Evolutionary conservation across 2,113 vertebrate species (phyloP), one percentile per base, ranked within the genome.

Genomic region (Nyctibius bracteatus): DNA sequence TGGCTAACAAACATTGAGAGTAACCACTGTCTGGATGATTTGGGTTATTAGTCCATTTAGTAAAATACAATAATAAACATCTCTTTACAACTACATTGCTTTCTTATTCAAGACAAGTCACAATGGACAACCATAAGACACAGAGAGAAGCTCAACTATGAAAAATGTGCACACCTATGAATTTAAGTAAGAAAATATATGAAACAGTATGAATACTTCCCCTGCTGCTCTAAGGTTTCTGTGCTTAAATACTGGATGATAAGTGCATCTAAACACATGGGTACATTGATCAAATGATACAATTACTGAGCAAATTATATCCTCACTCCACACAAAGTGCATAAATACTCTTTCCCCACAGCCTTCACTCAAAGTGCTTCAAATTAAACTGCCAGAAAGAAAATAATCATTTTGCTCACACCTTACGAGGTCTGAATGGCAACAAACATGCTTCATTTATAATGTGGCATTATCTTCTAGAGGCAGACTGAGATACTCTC

Each of bases 381-480:
- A 54, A 92, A 33, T 7, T 54, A 5, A 90, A 58, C 18, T 51
- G 33, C 23, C 49, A 65, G 18, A 23, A 51, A 89, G 30, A 67
- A 89, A 91, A 73, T 15, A n/a, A 67, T 68, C 6, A 35, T 61
- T 81, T 25, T 75, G 61, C 23, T 95, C 43, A 72, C 7, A 74
- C 46, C 9, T 81, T 25, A 30, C 0, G 0, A 68, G 30, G 66
- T 35, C 6, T 0, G 30, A 81, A 66, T 16, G 28, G 27, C 71
- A 75, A 41, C 52, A 37, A 74, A 55, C 10, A 54, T 7, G 2
- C 31, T 66, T 37, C 20, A 41, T 39, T 87, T 74, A 22, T 6
- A 39, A 70, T 2, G n/a, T 31, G 44, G 41, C 59, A 30, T 37
- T 77, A 39, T 30, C 44, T 78, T 62, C 59, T 74, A 43, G 27